Percentiles rank a stretch among this genome's conserved stretches.
phyloP scores from a whole-genome alignment of 2,797 vertebrate species.

The Zenarchopterus dispar region DNA sequence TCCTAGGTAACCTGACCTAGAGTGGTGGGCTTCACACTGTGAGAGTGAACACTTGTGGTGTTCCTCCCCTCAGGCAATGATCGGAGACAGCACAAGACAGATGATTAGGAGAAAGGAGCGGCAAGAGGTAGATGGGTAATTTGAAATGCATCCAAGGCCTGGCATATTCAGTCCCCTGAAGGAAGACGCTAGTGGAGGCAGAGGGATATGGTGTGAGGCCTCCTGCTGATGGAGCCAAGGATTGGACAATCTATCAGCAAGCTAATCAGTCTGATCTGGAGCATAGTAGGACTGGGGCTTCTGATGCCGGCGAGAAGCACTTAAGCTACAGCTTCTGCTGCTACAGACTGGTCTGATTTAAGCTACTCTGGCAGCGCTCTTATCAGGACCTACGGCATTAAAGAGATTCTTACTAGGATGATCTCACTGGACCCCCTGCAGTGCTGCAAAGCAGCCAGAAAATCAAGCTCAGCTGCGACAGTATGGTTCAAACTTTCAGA shows the following conservation, averaged over 20 bases:
- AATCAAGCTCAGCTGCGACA: conserved; percentile 40
- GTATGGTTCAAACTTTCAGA: conserved; percentile 43
- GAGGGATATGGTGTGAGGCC: conserved; percentile 20
- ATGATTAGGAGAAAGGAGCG: conserved; percentile 28
- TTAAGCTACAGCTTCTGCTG: conserved; percentile 52
- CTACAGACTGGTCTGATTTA: conserved; percentile 73
- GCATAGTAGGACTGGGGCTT: conserved; percentile 49
- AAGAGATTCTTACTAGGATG: conserved; percentile 69
- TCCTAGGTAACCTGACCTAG: conserved; percentile 27
- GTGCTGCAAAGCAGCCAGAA: conserved; percentile 55
- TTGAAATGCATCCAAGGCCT: conserved; percentile 55
- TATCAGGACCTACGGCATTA: conserved; percentile 68
- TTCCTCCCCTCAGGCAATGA: conserved; percentile 31
- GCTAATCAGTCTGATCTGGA: conserved; percentile 80
- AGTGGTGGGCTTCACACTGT: conserved; percentile 40
- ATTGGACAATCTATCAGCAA: conserved; percentile 75
- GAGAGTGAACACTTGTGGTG: conserved; percentile 45
- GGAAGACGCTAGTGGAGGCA: conserved; percentile 11
- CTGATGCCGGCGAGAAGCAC: conserved; percentile 36
- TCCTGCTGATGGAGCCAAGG: conserved; percentile 65
- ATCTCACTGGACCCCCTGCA: conserved; percentile 59
- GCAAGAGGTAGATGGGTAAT: conserved; percentile 21
- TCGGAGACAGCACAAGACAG: conserved; percentile 46
- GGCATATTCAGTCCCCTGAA: conserved; percentile 36
- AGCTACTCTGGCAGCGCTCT: conserved; percentile 62